These are phyloP conservation scores for Phymanthus crucifer DNA, from an alignment of 92 coral and sea anemone species.

Conservation along the genomic window DNA sequence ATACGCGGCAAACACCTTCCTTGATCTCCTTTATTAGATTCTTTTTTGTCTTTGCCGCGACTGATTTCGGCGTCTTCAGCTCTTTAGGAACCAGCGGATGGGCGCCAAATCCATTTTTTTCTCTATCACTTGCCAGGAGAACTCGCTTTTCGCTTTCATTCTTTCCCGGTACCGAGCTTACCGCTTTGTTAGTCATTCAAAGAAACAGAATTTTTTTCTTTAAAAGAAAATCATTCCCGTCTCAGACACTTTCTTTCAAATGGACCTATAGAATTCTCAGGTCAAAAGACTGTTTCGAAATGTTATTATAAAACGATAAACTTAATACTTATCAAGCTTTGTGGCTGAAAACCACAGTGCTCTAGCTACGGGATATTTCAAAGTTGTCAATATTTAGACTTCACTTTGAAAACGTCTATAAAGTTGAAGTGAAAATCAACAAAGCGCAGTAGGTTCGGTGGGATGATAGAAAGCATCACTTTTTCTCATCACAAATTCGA, in stretches of 20 bases:
- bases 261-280: neutral
- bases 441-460: conserved; percentile 35
- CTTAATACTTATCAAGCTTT: conserved; percentile 3
- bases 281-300: neutral
- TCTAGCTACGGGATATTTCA: conserved; percentile 2
- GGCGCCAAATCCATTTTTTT: neutral
- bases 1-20: conserved; percentile 26
- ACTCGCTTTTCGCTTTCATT: neutral
- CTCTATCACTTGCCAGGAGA: neutral
- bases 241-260: neutral
- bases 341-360: conserved; percentile 7
- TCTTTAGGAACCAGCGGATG: conserved; percentile 9
- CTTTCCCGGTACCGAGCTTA: neutral
- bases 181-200: neutral
- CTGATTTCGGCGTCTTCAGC: conserved; percentile 21
- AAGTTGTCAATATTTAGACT: conserved; percentile 53
- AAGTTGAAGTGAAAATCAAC: conserved; percentile 58
- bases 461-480: conserved; percentile 61
- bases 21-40: conserved; percentile 23
- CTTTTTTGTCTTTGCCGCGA: conserved; percentile 25
- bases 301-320: conserved; percentile 1
- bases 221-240: neutral
- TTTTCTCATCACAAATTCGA: conserved; percentile 83
- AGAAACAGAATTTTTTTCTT: neutral
- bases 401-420: conserved; percentile 32